Conservation (phyloP, 2,113 vertebrate genomes). For the Eulemur rufifrons region DNA sequence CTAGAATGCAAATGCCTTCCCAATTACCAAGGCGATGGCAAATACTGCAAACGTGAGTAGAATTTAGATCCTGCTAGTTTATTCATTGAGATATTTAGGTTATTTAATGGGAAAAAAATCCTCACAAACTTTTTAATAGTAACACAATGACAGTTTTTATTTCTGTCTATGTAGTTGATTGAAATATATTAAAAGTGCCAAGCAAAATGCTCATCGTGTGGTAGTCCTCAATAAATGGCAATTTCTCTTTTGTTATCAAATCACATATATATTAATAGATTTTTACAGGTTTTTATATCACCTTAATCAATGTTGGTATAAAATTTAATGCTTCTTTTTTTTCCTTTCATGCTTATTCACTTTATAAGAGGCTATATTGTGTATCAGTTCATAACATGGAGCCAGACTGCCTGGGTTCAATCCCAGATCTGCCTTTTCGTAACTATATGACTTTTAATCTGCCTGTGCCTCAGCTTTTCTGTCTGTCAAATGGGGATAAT, state of each 20-base stretch:
- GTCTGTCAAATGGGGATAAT: neutral
- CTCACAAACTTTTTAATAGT: neutral
- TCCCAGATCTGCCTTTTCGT: neutral
- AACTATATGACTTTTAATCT: neutral
- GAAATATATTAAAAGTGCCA: neutral
- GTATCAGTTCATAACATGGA: neutral
- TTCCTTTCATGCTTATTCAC: neutral
- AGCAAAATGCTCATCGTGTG: neutral
- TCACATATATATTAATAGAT: neutral
- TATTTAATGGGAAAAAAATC: neutral
- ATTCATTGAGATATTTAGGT: neutral
- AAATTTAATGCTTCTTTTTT: neutral
- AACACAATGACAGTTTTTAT: neutral
- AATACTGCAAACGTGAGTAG: conserved; percentile 89
- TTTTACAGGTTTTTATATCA: neutral
- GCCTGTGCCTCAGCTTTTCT: neutral
- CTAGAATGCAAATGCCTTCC: conserved; percentile 90
- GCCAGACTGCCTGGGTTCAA: neutral
- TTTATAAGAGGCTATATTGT: neutral
- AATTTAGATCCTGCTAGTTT: neutral
- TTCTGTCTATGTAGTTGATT: neutral
- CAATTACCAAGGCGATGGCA: conserved; percentile 79
- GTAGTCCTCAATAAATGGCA: neutral
- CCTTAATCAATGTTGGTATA: neutral
- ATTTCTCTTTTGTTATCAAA: neutral